A percentile compares a stretch with the other conserved stretches of the same genome.
Conservation (phyloP, 2,888 invertebrate genomes). For the Nezara viridula region DNA sequence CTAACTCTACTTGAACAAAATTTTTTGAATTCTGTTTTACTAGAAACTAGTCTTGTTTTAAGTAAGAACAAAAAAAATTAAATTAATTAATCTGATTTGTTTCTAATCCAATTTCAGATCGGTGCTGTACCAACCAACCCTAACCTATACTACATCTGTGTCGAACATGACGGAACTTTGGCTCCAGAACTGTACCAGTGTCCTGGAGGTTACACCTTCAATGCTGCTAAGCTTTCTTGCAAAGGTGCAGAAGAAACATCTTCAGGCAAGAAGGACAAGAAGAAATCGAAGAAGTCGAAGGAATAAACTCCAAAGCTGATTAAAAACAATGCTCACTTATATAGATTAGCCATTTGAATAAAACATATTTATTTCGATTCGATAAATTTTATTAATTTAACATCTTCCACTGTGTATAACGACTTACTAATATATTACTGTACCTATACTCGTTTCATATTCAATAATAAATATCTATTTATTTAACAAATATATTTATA, state of each 20-base stretch:
- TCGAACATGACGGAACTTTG: not conserved
- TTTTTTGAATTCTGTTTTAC: too few relatives aligned
- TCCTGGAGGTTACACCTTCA: not conserved
- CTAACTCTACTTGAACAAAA: too few relatives aligned
- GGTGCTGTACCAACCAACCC: not conserved
- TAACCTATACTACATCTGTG: constrained; percentile 6
- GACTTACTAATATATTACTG: too few relatives aligned
- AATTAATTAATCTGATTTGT: not conserved
- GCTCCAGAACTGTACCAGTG: constrained; percentile 34
- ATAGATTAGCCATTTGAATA: not conserved
- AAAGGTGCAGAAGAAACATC: not conserved
- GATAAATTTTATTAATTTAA: not conserved
- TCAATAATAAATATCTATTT: too few relatives aligned
- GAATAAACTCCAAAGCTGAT: too few relatives aligned
- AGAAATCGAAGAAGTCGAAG: not conserved
- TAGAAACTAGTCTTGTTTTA: too few relatives aligned
- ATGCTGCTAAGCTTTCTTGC: not conserved
- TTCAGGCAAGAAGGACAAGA: too few relatives aligned
- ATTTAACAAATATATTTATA: too few relatives aligned
- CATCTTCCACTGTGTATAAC: too few relatives aligned
- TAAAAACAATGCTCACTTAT: not conserved
- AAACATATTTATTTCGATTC: not conserved
- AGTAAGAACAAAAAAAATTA: too few relatives aligned
- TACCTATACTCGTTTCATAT: too few relatives aligned
- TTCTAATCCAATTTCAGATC: not conserved